Evolutionary conservation across 2,113 vertebrate species (phyloP), one percentile per base, ranked within the genome.

Genomic region (Mobula birostris): DNA sequence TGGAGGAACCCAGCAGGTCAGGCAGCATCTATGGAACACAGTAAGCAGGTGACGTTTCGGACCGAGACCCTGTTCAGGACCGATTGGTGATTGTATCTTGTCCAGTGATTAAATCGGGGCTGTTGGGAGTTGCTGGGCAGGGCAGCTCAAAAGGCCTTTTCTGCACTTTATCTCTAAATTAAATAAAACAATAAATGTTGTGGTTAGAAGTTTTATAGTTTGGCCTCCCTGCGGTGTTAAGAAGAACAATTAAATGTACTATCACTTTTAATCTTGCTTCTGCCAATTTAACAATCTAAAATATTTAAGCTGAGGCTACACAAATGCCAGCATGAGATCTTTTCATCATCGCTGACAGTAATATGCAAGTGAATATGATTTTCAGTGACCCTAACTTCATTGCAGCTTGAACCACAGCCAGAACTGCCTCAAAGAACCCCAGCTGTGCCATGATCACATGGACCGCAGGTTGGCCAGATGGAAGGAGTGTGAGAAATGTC

Each of bases 401-500:
- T 74, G 8, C 66, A 93, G 68, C 66, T 24, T 93, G 91, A 72
- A 70, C 12, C 91, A 93, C 68, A 93, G 91, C 40, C 91, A 76
- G 36, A 68, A 93, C 19, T 93, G 91, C 21, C 91, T 74, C 91
- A 70, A 70, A 40, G 66, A 36, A 70, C 32, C 70, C 91, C 36
- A 72, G 40, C 91, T 29, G 70, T 74, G 19, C 2, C 36, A 29
- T 56, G 68, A 40, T 93, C 91, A 7, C 27, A 56, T 74, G 72
- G 70, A 93, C 36, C 12, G 68, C 66, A 74, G 70, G 36, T 93
- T 32, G 36, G 11, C 68, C 91, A 93, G 91, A 93, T 93, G 91
- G 91, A 93, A 66, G 40, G 91, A 93, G 36, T 74, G 70, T 93
- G 90, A 93, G 90, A 93, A 76, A 72, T 36, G 68, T 93, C 70